A percentile compares a stretch with the other conserved stretches of the same genome.
phyloP scores from a whole-genome alignment of 2,888 invertebrate species.

The Trachelus tabidus region DNA sequence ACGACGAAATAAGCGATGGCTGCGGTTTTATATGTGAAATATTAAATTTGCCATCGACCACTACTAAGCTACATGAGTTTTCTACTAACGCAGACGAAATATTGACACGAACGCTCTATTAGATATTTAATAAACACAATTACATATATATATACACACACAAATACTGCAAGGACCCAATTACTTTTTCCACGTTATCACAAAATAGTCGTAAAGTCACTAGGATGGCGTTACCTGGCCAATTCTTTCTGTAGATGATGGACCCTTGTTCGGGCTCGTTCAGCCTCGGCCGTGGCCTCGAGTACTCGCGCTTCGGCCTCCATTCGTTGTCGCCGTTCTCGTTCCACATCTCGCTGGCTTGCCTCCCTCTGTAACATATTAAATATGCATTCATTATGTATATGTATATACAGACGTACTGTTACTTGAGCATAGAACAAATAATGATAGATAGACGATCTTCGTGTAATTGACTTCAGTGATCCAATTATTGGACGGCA shows the following conservation, averaged over 20 bases:
- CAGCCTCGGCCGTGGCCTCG: slow-evolving; percentile 64
- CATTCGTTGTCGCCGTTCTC: slow-evolving; percentile 65
- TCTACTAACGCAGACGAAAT: not conserved
- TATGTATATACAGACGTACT: no score
- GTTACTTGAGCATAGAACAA: no score
- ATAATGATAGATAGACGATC: no score
- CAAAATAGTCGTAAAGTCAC: no score
- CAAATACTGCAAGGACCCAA: not conserved
- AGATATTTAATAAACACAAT: not conserved
- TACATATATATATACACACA: not conserved
- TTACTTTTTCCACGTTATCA: not conserved
- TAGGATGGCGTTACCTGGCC: slow-evolving; percentile 54
- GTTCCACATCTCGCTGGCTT: slow-evolving; percentile 66
- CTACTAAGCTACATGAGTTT: no score
- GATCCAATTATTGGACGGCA: no score
- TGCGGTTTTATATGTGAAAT: slow-evolving; percentile 1
- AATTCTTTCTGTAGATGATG: slow-evolving; percentile 65
- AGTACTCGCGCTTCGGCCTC: slow-evolving; percentile 65
- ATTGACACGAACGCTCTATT: not conserved
- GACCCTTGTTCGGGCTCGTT: slow-evolving; percentile 63
- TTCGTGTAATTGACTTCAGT: no score
- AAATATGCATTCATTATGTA: slow-evolving; percentile 24
- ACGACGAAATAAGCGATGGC: slow-evolving; percentile 40
- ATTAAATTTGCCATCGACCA: no score
- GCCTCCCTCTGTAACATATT: slow-evolving; percentile 71